phyloP scores from a whole-genome alignment of 2,888 invertebrate genomes.

The Strigamia transsilvanica region DNA sequence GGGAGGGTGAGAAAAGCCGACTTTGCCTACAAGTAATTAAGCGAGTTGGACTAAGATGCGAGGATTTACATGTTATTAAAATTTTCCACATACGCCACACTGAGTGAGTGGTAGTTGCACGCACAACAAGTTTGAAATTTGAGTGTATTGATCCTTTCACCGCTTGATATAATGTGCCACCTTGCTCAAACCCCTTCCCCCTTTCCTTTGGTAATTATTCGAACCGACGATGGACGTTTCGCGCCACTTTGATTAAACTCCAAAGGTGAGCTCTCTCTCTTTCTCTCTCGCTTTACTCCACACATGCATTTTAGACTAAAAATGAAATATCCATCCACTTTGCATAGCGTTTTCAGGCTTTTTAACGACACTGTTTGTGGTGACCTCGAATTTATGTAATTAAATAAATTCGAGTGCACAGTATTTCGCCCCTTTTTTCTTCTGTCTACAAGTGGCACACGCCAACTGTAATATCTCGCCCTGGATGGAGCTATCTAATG shows the following conservation, averaged over 20 bases:
- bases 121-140: slow-evolving; percentile 54
- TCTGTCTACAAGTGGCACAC: too few relatives aligned
- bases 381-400: too few relatives aligned
- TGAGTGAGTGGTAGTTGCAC: slow-evolving; percentile 49
- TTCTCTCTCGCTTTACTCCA: too few relatives aligned
- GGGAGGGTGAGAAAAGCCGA: slow-evolving; percentile 27
- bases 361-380: not conserved
- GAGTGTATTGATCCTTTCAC: slow-evolving; percentile 51
- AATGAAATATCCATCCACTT: slow-evolving; percentile 22
- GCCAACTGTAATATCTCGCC: too few relatives aligned
- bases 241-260: slow-evolving; percentile 50
- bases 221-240: slow-evolving; percentile 51
- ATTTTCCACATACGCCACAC: slow-evolving; percentile 51
- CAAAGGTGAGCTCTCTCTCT: slow-evolving; percentile 37
- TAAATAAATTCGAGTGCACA: too few relatives aligned
- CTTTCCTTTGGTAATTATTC: slow-evolving; percentile 46
- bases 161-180: slow-evolving; percentile 52
- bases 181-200: slow-evolving; percentile 48
- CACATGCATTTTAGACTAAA: slow-evolving; percentile 17
- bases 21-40: slow-evolving; percentile 53
- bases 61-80: slow-evolving; percentile 55
- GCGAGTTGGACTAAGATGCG: slow-evolving; percentile 51
- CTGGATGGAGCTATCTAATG: too few relatives aligned
- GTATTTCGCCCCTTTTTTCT: too few relatives aligned
- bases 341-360: not conserved